phyloP scores from a whole-genome alignment of 2,888 invertebrate species.

The Anorthoa munda region DNA sequence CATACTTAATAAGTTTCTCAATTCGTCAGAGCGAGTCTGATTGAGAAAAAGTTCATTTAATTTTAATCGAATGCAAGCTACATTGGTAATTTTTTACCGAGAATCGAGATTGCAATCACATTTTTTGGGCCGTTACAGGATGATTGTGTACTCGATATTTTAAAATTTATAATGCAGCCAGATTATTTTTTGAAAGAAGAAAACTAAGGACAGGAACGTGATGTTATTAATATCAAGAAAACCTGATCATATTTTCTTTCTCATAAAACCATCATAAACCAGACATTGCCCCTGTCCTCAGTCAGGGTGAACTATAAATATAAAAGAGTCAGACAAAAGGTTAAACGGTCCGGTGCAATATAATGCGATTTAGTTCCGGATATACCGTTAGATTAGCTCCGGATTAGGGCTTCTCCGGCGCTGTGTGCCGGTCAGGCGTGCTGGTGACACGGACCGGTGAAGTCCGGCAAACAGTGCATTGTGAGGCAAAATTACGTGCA shows the following conservation, averaged over 20 bases:
- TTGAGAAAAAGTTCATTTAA: not conserved
- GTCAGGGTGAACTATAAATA: constrained; percentile 50
- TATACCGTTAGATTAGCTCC: constrained; percentile 67
- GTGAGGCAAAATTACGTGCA: constrained; percentile 37
- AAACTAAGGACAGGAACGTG: too few relatives aligned
- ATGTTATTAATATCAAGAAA: too few relatives aligned
- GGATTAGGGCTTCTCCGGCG: constrained; percentile 70
- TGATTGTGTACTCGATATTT: not conserved
- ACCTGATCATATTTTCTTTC: not conserved
- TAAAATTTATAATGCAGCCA: not conserved
- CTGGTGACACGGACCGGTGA: constrained; percentile 19
- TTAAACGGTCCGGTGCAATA: constrained; percentile 49
- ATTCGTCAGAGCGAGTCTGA: not conserved
- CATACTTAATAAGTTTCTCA: not conserved
- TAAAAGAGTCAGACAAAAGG: constrained; percentile 44
- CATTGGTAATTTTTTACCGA: constrained; percentile 1
- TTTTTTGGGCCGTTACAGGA: not conserved
- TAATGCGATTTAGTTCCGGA: constrained; percentile 71
- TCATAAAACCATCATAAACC: not conserved
- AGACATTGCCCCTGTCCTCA: constrained; percentile 27
- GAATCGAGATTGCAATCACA: not conserved
- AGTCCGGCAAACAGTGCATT: constrained; percentile 11
- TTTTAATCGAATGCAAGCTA: constrained; percentile 15
- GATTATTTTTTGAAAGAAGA: too few relatives aligned
- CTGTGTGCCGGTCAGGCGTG: not conserved